phyloP scores from a whole-genome alignment of 2,888 invertebrate genomes.

The Harpagoxenus sublaevis region DNA sequence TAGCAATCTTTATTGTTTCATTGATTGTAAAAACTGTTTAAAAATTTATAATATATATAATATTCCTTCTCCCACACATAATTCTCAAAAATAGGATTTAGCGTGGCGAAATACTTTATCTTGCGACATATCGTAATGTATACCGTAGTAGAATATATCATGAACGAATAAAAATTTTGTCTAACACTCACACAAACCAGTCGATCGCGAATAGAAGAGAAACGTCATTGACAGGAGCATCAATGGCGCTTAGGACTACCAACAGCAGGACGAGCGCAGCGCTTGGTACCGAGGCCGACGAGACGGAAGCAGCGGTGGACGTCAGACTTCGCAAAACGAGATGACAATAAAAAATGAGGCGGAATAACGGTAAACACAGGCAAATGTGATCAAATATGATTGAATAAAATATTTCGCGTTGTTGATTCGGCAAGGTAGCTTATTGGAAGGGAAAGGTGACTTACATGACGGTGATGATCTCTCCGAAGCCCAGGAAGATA shows the following conservation, averaged over 20 bases:
- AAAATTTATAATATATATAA: not conserved
- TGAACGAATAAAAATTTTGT: not conserved
- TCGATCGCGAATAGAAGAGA: slow-evolving; percentile 94
- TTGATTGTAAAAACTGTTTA: not conserved
- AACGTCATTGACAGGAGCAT: slow-evolving; percentile 93
- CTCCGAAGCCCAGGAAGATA: slow-evolving; percentile 92
- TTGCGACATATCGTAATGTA: not conserved
- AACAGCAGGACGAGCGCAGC: slow-evolving; percentile 94
- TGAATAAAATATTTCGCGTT: not conserved
- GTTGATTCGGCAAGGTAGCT: slow-evolving; percentile 8
- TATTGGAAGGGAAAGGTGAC: slow-evolving; percentile 73
- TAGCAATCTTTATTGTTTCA: not conserved
- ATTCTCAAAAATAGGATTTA: not conserved
- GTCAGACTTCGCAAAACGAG: slow-evolving; percentile 88
- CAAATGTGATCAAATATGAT: not conserved
- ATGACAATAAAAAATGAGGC: slow-evolving; percentile 7
- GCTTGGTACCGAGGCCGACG: slow-evolving; percentile 95
- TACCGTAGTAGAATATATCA: not conserved
- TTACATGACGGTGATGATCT: slow-evolving; percentile 95
- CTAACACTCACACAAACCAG: slow-evolving; percentile 94
- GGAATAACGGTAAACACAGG: not conserved
- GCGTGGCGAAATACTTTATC: not conserved
- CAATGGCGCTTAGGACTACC: slow-evolving; percentile 93
- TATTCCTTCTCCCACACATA: not conserved
- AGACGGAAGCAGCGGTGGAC: slow-evolving; percentile 95